Percentiles rank a stretch among this genome's conserved stretches.
phyloP scores from a whole-genome alignment of 2,888 invertebrate species.

The Mechanitis mazaeus region DNA sequence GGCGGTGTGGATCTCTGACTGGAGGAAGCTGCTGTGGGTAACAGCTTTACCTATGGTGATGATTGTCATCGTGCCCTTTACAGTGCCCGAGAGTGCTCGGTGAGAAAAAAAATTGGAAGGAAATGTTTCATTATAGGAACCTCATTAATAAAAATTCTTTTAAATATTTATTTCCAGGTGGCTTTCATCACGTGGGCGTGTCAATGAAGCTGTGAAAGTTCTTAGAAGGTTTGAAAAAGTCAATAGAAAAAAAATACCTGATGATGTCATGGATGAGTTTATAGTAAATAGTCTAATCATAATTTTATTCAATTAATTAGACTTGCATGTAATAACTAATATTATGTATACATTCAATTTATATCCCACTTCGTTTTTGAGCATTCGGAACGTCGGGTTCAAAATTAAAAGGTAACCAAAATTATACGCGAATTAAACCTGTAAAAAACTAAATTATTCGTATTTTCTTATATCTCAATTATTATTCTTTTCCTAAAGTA shows the following conservation, averaged over 20 bases:
- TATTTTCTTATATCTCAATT: too few species aligned
- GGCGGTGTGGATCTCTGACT: constrained; percentile 62
- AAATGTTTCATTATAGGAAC: too few species aligned
- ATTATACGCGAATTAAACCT: too few species aligned
- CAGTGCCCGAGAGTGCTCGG: constrained; percentile 71
- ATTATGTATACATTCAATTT: too few species aligned
- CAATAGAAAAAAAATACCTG: constrained; percentile 63
- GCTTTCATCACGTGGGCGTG: constrained; percentile 58
- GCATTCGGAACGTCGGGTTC: too few species aligned
- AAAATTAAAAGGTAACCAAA: too few species aligned
- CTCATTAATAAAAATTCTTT: too few species aligned
- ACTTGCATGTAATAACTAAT: too few species aligned
- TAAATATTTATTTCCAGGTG: constrained; percentile 41
- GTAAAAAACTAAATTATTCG: too few species aligned
- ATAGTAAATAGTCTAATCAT: constrained; percentile 47
- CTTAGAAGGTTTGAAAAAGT: constrained; percentile 60
- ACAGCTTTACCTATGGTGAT: constrained; percentile 62
- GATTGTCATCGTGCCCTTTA: constrained; percentile 49
- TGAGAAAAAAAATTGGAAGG: constrained; percentile 26
- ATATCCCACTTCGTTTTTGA: too few species aligned
- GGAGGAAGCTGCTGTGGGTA: constrained; percentile 57
- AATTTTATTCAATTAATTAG: background rate
- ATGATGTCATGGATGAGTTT: constrained; percentile 67
- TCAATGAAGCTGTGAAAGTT: constrained; percentile 60
- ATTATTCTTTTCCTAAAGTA: too few species aligned